Conservation (phyloP, 2,888 invertebrate species). For the Epinotia nisella region DNA sequence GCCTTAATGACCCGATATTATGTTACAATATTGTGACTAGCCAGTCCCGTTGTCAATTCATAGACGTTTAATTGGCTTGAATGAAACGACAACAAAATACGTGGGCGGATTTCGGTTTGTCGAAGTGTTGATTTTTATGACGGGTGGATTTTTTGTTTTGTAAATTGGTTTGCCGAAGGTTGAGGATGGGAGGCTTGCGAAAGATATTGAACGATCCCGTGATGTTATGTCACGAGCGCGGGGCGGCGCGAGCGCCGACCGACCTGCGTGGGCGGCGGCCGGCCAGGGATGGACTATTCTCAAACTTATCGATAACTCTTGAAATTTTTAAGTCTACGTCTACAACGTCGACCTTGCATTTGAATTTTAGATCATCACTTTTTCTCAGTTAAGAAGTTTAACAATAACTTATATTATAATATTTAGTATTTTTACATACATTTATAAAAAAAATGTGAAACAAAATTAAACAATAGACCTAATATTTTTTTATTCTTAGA, state of each 20-base stretch:
- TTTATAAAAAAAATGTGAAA: too few species aligned
- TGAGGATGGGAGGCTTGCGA: constrained; percentile 71
- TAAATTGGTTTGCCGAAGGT: constrained; percentile 64
- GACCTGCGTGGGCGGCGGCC: constrained; percentile 80
- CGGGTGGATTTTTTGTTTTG: constrained; percentile 40
- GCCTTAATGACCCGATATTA: constrained; percentile 81
- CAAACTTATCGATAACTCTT: constrained; percentile 45
- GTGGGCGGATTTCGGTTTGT: constrained; percentile 54
- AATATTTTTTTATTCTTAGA: too few species aligned
- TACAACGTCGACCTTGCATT: background rate
- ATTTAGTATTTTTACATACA: too few species aligned
- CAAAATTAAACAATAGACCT: too few species aligned
- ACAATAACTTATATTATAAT: too few species aligned
- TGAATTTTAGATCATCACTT: background rate
- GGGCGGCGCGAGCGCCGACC: constrained; percentile 73
- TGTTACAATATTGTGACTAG: constrained; percentile 77
- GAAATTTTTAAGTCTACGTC: background rate
- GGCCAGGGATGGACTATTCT: constrained; percentile 56
- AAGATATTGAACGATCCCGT: constrained; percentile 79
- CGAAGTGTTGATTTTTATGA: constrained; percentile 46
- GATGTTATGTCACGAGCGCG: constrained; percentile 78
- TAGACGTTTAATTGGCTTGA: constrained; percentile 65
- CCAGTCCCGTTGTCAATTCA: constrained; percentile 60
- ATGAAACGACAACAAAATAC: constrained; percentile 67
- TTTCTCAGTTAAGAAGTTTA: background rate